Conservation (phyloP, 1,140 invertebrate species). For the Heterodera carotae region DNA sequence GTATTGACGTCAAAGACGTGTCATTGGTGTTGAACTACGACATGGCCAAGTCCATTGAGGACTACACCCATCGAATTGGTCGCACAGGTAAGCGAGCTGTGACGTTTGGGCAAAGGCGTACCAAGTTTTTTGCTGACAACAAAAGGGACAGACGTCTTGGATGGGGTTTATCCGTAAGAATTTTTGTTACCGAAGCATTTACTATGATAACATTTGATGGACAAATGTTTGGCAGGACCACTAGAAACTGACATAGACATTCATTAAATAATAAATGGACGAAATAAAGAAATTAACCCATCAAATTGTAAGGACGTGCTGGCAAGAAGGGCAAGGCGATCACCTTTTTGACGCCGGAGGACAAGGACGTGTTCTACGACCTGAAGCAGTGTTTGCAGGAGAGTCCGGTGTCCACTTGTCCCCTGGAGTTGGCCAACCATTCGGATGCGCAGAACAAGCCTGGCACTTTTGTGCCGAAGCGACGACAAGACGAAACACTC, state of each 20-base stretch:
- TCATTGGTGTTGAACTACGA: slow-evolving; percentile 87
- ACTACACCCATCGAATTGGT: slow-evolving; percentile 99
- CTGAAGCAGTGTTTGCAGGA: slow-evolving; percentile 76
- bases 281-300: too few species aligned
- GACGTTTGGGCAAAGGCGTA: background rate
- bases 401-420: slow-evolving; percentile 91
- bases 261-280: too few species aligned
- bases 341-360: slow-evolving; percentile 94
- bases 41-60: slow-evolving; percentile 95
- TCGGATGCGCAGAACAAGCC: slow-evolving; percentile 97
- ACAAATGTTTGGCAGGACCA: too few species aligned
- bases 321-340: slow-evolving; percentile 94
- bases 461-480: slow-evolving; percentile 87
- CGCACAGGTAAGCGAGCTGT: slow-evolving; percentile 73
- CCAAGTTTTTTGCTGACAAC: too few species aligned
- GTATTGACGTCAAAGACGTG: slow-evolving; percentile 99
- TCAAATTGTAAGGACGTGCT: slow-evolving; percentile 79
- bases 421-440: slow-evolving; percentile 94
- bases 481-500: slow-evolving; percentile 80
- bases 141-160: too few species aligned
- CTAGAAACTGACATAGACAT: too few species aligned
- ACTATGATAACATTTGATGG: too few species aligned
- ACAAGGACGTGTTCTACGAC: slow-evolving; percentile 92
- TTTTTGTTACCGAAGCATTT: too few species aligned
- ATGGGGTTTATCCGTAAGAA: too few species aligned